These are phyloP conservation scores for Deladenus siricidicola DNA, from an alignment of 2,888 invertebrate species.

Conservation along the genomic window DNA sequence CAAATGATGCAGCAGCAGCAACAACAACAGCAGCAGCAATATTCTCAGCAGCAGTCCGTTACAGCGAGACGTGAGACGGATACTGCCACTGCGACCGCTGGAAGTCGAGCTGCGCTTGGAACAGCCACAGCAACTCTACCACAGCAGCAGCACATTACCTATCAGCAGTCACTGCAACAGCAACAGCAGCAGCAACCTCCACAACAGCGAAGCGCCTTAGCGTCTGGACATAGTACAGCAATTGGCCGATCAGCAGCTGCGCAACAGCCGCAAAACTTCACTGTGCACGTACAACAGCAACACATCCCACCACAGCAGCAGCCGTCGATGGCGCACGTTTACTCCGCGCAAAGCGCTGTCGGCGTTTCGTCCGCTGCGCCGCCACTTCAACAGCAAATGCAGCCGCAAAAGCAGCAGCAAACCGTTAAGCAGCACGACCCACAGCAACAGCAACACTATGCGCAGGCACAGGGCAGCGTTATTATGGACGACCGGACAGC, in stretches of 20 bases:
- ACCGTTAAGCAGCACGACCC: background rate
- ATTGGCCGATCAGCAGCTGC: background rate
- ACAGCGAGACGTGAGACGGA: no score
- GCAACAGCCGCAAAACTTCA: background rate
- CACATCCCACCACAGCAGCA: background rate
- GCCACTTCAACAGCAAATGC: background rate
- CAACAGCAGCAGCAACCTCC: background rate
- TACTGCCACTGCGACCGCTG: no score
- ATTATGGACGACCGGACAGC: background rate
- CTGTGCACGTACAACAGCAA: background rate
- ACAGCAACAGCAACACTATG: background rate
- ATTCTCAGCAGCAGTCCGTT: background rate
- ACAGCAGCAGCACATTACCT: background rate
- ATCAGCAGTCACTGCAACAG: background rate
- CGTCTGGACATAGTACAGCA: background rate
- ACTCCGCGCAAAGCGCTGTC: no score
- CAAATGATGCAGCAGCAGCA: slow-evolving; percentile 3
- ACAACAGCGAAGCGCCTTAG: background rate
- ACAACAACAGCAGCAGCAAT: slow-evolving; percentile 3
- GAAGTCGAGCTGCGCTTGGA: background rate
- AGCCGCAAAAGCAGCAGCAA: background rate
- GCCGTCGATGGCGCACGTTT: no score
- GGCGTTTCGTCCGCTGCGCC: no score
- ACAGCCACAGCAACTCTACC: background rate
- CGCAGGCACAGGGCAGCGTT: background rate